Percentiles rank a stretch among this genome's conserved stretches.
phyloP scores from a whole-genome alignment of 30 jellyfish, hydroid and myxozoan genomes.

The Mastigias papua region DNA sequence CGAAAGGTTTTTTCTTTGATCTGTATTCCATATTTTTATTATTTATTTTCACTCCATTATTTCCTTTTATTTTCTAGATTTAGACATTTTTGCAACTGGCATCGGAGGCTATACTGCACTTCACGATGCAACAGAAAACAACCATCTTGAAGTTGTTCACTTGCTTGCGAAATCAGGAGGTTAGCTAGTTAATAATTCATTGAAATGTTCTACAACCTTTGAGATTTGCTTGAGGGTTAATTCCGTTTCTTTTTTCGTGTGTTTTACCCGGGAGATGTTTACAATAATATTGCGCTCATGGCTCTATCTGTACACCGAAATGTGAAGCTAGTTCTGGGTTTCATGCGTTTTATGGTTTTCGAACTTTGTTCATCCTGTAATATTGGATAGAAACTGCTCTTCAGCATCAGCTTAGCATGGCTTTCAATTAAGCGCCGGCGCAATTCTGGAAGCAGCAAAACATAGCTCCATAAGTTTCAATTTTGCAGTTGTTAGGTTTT shows the following conservation, averaged over 20 bases:
- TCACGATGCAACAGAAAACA: conserved; percentile 84
- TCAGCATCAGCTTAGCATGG: too few species aligned
- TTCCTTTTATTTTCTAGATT: conserved; percentile 37
- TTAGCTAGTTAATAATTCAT: neutral
- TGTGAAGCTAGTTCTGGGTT: too few species aligned
- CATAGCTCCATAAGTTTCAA: too few species aligned
- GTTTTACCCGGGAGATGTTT: neutral
- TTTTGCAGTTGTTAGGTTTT: too few species aligned
- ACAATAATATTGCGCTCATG: too few species aligned
- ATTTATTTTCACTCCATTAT: neutral
- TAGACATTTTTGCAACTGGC: conserved; percentile 71
- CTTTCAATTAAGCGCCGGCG: too few species aligned
- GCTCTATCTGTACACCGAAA: too few species aligned
- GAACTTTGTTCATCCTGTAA: too few species aligned
- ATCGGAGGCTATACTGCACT: conserved; percentile 70
- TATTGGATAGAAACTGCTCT: too few species aligned
- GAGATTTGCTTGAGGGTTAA: neutral
- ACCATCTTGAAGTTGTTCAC: conserved; percentile 61
- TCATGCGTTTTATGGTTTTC: too few species aligned
- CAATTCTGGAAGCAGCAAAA: too few species aligned
- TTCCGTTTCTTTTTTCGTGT: neutral
- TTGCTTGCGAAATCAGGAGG: conserved; percentile 76
- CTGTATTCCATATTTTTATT: neutral
- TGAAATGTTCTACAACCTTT: neutral
- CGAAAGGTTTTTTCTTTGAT: too few species aligned